phyloP scores from a whole-genome alignment of 2,888 invertebrate genomes.

The Drosophila borealis region DNA sequence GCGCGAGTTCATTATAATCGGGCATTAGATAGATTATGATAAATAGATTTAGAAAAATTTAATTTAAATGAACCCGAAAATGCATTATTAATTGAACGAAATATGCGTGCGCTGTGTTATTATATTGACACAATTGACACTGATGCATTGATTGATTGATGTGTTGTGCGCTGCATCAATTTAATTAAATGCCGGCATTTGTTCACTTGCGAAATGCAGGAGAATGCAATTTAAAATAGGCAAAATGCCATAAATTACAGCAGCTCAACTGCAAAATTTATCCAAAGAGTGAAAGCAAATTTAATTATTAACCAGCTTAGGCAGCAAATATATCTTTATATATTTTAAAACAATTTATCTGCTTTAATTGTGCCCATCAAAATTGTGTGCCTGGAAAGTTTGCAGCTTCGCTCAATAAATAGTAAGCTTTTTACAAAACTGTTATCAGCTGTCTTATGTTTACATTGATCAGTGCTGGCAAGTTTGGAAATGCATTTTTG shows the following conservation, averaged over 20 bases:
- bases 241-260: conserved; percentile 16
- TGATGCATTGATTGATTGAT: conserved; percentile 28
- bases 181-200: conserved; percentile 45
- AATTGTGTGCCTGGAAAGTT: background rate
- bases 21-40: conserved; percentile 43
- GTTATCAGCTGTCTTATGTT: background rate
- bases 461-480: background rate
- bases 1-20: conserved; percentile 24
- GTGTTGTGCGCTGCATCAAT: conserved; percentile 30
- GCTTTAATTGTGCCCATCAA: no score
- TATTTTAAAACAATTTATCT: background rate
- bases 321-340: background rate
- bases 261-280: conserved; percentile 1
- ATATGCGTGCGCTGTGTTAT: background rate
- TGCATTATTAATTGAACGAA: conserved; percentile 18
- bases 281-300: background rate
- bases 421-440: background rate
- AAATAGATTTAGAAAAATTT: conserved; percentile 61
- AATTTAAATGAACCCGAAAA: conserved; percentile 43
- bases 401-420: background rate
- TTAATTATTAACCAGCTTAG: conserved; percentile 1
- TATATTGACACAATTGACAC: conserved; percentile 2
- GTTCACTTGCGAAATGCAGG: conserved; percentile 1
- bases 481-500: background rate
- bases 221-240: background rate